Conservation (phyloP, 2,888 invertebrate genomes). For the Scaptodrosophila latifasciaeformis region DNA sequence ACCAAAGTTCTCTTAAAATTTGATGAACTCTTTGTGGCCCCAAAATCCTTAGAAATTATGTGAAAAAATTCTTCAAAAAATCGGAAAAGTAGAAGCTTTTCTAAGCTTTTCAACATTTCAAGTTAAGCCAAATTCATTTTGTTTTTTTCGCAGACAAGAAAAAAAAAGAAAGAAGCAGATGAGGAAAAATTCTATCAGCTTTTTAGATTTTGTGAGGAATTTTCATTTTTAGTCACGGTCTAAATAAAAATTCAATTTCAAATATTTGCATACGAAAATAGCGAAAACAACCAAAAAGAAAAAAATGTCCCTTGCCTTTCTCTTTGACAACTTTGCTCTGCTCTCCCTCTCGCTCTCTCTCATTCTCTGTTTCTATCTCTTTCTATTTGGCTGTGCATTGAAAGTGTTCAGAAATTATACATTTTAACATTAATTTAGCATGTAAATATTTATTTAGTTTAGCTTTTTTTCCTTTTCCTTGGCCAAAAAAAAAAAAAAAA, state of each 20-base stretch:
- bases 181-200: constrained; percentile 5
- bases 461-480: constrained; percentile 16
- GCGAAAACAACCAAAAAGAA: constrained; percentile 21
- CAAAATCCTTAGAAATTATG: too few species aligned
- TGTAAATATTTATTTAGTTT: constrained; percentile 69
- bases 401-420: constrained; percentile 45
- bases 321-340: background rate
- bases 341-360: background rate
- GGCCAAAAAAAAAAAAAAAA: too few species aligned
- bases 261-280: constrained; percentile 42
- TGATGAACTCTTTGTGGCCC: too few species aligned
- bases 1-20: too few species aligned
- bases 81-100: too few species aligned
- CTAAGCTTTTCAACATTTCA: too few species aligned
- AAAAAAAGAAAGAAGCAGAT: background rate
- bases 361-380: background rate
- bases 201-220: constrained; percentile 31
- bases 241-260: constrained; percentile 54
- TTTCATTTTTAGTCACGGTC: constrained; percentile 49
- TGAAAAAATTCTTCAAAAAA: too few species aligned
- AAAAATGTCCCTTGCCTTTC: constrained; percentile 2
- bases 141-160: constrained; percentile 2
- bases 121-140: too few species aligned
- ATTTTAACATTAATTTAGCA: constrained; percentile 64
- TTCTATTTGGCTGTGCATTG: constrained; percentile 18